Base-by-base conservation (phyloP, 2,888 invertebrate genomes). In the Ernsta delagoae region DNA sequence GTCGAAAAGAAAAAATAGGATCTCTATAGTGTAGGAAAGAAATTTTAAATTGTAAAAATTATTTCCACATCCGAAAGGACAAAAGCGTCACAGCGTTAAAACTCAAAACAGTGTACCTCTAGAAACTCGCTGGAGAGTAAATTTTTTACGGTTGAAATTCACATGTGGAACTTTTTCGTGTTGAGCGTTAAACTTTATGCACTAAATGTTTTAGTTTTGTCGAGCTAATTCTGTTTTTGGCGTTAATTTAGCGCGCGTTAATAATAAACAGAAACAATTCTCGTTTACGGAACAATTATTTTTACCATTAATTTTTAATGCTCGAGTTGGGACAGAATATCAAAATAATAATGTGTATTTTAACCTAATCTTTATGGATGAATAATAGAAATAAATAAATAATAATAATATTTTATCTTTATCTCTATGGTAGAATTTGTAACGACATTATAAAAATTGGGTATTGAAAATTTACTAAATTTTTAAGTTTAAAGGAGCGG, bases 191-290 rank as follows among this genome's bases (percentile, higher is more conserved):
- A 65, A 65, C 65, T 65, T 65, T 65, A 31, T 45, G 65, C 59
- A 45, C 59, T 59, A 65, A 65, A 65, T 65, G 59, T 65, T 65
- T 65, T 39, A 50, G 59, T 65, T 65, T 50, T 41, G 31, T 50
- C 61, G 59, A 9, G 65, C 50, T 59, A 39, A 59, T 39, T 65
- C 34, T 50, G 48, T 45, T 45, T 53, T 53, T 8, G 24, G 8
- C 64, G 54, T 43, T 41, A 64, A 45, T 57, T 57, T 65, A 8
- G 31, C 34, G 59, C 39, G 4, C 12, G n/a, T 39, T 39, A 12
- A 50, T 48, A 31, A 56, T 56, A 8, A 34, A 56, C n/a, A 4
- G 6, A 4, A 8, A 56, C 31, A 54, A 11, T 31, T 53, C 24
- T 9, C 9, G 53, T 24, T 53, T 24, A 24, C 24, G 9, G 31